Conservation (phyloP, 2,888 invertebrate genomes). For the Drosophila conformis region DNA sequence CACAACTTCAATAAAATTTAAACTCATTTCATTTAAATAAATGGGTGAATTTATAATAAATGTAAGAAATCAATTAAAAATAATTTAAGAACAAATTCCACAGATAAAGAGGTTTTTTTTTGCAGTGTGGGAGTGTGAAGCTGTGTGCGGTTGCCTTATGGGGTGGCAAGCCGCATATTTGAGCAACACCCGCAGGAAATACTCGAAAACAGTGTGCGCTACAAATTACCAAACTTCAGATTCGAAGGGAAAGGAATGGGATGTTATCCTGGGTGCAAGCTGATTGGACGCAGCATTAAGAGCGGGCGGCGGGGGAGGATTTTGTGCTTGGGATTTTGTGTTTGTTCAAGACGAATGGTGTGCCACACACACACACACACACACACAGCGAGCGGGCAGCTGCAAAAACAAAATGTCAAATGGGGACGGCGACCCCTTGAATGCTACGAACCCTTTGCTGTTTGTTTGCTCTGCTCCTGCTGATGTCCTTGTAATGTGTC, state of each 20-base stretch:
- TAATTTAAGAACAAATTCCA: no score
- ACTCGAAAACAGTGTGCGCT: slow-evolving; percentile 67
- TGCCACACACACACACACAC: slow-evolving; percentile 13
- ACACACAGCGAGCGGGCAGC: slow-evolving; percentile 62
- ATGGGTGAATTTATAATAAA: no score
- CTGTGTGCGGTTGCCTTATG: slow-evolving; percentile 40
- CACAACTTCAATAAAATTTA: background rate
- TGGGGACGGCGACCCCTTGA: background rate
- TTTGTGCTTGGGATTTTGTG: slow-evolving; percentile 40
- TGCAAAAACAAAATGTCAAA: slow-evolving; percentile 43
- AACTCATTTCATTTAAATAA: no score
- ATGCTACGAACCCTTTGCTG: slow-evolving; percentile 22
- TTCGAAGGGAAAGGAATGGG: slow-evolving; percentile 28
- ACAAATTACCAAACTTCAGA: slow-evolving; percentile 66
- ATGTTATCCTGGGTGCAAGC: slow-evolving; percentile 49
- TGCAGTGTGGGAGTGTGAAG: slow-evolving; percentile 36
- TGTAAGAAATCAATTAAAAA: no score
- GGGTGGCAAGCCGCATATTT: slow-evolving; percentile 60
- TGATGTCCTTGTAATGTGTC: slow-evolving; percentile 84
- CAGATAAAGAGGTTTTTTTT: background rate
- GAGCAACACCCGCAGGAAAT: slow-evolving; percentile 76
- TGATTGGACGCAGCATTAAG: slow-evolving; percentile 63
- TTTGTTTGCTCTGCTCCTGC: slow-evolving; percentile 56
- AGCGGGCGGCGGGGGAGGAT: slow-evolving; percentile 22
- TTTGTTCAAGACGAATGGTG: slow-evolving; percentile 68